Base-by-base conservation (phyloP, 1,140 invertebrate species). In the Trichonephila clavata region DNA sequence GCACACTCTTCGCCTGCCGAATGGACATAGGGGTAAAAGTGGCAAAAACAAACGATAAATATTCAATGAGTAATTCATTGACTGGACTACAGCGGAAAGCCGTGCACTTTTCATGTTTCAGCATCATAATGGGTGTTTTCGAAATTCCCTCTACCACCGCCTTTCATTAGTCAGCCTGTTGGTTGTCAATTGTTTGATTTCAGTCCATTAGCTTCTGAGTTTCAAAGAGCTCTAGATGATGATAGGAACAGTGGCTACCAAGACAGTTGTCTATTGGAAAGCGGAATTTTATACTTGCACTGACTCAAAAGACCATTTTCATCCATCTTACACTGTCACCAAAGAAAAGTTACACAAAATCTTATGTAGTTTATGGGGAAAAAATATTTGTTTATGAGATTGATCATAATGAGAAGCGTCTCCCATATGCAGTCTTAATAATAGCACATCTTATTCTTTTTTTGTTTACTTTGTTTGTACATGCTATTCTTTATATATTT, bases 21-120 rank as follows among this genome's bases (percentile, higher is more conserved):
- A 16, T 83, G 50, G 60, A 43, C 10, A 27, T n/a, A 60, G 90
- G 80, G 81, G 43, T 63, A 60, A 63, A 68, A 86, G 83, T 86
- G 60, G 61, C 84, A 92, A 92, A 92, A 92, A 92, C 91, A 92
- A 92, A 86, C 91, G 91, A 86, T 92, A 86, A 71, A 92, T 92
- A 92, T 92, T 92, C 91, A 86, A 81, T 86, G 83, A 60, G 65
- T 92, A 86, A 92, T 92, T 92, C 91, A 92, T 92, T 71, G 83
- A 60, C 80, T 57, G 88, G 63, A 80, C 86, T 50, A 90, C 57
- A 77, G 43, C 27, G 83, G 57, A 65, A 86, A 84, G 81, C 39
- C 90, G 61, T 92, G 90, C 90, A 65, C 60, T 92, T 92, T 83
- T 27, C 90, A 68, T 84, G 80, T 92, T 92, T 80, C 90, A 39